A percentile compares a stretch with the other conserved stretches of the same genome.
Conservation (phyloP, 2,888 invertebrate species). For the Scaptomyza reducta region DNA sequence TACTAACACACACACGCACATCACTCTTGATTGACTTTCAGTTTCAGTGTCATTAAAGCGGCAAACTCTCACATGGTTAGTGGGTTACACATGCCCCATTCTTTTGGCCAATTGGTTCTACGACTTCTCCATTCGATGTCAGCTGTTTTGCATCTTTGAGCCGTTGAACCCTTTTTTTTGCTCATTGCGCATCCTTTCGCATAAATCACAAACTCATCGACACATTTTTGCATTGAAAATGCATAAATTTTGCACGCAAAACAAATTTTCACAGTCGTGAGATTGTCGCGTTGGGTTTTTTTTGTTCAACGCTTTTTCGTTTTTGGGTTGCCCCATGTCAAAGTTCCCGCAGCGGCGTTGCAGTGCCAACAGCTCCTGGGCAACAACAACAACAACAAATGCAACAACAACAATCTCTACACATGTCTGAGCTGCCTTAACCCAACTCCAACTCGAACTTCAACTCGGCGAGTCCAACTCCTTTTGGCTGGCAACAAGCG, state of each 20-base stretch:
- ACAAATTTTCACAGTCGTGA: conserved; percentile 71
- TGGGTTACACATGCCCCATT: conserved; percentile 55
- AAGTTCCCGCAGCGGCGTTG: conserved; percentile 65
- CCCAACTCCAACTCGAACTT: conserved; percentile 4
- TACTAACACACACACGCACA: conserved; percentile 26
- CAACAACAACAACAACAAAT: conserved; percentile 69
- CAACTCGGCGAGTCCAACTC: conserved; percentile 23
- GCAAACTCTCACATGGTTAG: conserved; percentile 55
- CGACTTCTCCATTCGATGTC: background rate
- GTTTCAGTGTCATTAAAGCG: conserved; percentile 78
- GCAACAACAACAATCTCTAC: conserved; percentile 66
- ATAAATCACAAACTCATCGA: conserved; percentile 70
- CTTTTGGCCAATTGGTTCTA: background rate
- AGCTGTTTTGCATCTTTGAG: conserved; percentile 10
- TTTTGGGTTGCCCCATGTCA: conserved; percentile 51
- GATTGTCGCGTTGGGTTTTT: conserved; percentile 32
- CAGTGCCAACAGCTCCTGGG: conserved; percentile 76
- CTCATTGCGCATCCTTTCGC: background rate
- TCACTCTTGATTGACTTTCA: conserved; percentile 68
- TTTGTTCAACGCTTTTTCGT: background rate
- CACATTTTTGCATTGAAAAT: conserved; percentile 59
- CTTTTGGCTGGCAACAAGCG: conserved; percentile 36
- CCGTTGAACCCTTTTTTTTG: conserved; percentile 3
- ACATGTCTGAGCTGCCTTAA: conserved; percentile 57
- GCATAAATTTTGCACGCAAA: conserved; percentile 50